Evolutionary conservation across 2,113 vertebrate species (phyloP).

Genomic region (Paratilapia polleni): DNA sequence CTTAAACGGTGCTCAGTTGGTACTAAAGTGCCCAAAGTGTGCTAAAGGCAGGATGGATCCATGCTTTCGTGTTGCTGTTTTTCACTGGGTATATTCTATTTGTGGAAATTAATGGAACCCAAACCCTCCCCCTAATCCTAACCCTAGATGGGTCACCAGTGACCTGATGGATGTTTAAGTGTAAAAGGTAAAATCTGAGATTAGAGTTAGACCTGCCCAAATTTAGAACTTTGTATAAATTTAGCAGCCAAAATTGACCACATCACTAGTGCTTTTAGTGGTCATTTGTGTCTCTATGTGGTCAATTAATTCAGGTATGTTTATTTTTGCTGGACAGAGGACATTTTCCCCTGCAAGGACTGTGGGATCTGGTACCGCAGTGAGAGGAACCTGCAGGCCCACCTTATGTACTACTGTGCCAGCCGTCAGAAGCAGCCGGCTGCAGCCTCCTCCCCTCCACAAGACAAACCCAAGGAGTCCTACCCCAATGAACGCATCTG

Average conservation of each 20-base stretch:
- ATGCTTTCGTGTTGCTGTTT: too few species aligned
- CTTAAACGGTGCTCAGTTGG: too few species aligned
- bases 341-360: conserved; percentile 97
- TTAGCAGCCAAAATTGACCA: not conserved
- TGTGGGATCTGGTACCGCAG: conserved; percentile 99
- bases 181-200: not conserved
- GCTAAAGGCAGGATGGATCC: too few species aligned
- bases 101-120: not conserved
- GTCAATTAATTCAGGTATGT: accelerated
- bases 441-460: conserved; percentile 77
- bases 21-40: too few species aligned
- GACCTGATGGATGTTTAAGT: too few species aligned
- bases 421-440: conserved; percentile 87
- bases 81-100: too few species aligned
- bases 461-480: conserved; percentile 91
- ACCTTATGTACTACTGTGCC: conserved; percentile 98
- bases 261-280: too few species aligned
- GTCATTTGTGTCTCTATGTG: not conserved
- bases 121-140: too few species aligned
- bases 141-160: too few species aligned
- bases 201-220: not conserved
- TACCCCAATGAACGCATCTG: conserved; percentile 94
- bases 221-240: not conserved
- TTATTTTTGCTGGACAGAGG: conserved; percentile 82
- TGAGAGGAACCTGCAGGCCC: conserved; percentile 95